Conservation (phyloP, 23 tunicate genomes). For the Ascidia mentula region DNA sequence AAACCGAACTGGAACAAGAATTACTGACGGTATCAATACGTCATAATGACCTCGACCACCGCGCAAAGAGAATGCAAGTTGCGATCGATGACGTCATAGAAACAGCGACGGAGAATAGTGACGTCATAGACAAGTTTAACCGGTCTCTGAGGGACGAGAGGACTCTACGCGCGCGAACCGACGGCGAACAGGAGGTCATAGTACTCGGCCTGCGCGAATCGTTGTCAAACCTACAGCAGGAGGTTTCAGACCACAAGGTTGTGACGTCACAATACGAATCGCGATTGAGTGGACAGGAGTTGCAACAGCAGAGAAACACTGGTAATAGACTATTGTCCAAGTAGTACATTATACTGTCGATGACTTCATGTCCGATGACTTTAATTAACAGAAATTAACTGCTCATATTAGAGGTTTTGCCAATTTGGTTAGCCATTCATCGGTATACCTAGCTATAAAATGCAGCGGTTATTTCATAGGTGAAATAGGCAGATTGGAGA, state of each 20-base stretch:
- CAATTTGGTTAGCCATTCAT: too few species aligned
- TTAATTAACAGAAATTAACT: too few species aligned
- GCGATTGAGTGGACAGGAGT: not conserved
- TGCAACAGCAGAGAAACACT: not conserved
- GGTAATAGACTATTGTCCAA: too few species aligned
- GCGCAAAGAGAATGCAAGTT: conserved; percentile 15
- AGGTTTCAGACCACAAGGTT: not conserved
- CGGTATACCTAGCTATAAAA: too few species aligned
- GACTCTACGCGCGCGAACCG: conserved; percentile 5
- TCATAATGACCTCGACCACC: conserved; percentile 29
- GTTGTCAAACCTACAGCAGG: not conserved
- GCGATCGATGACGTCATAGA: conserved; percentile 11
- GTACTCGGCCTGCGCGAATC: conserved; percentile 16
- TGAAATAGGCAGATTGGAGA: not conserved
- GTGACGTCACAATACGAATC: conserved; percentile 1
- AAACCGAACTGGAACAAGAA: conserved; percentile 30
- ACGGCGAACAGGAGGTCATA: not conserved
- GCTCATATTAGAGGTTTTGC: too few species aligned
- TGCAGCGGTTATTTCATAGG: not conserved
- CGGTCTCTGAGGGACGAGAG: conserved; percentile 24
- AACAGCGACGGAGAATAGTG: conserved; percentile 6
- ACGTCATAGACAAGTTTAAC: not conserved
- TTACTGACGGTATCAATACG: conserved; percentile 10
- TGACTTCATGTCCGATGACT: too few species aligned
- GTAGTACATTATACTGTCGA: too few species aligned